phyloP scores from a whole-genome alignment of 2,797 vertebrate species.

The Hypotaenidia okinawae region DNA sequence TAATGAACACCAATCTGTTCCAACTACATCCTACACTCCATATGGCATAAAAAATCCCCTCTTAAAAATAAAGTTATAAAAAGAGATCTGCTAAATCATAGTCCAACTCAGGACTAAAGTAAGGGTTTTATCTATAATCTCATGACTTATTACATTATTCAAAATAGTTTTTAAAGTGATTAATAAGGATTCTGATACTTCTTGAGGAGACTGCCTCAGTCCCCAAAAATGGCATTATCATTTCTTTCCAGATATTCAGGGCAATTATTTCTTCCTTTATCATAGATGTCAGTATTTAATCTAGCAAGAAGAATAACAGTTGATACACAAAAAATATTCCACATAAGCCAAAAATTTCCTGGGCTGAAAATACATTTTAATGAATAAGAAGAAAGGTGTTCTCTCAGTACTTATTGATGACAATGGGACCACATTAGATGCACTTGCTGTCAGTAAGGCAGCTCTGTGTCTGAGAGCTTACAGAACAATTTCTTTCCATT shows the following conservation, averaged over 20 bases:
- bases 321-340: not conserved
- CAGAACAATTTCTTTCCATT: not conserved
- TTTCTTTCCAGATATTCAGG: not conserved
- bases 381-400: not conserved
- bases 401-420: not conserved
- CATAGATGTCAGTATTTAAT: not conserved
- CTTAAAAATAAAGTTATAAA: conserved; percentile 13
- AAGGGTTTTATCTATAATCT: not conserved
- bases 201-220: not conserved
- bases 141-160: not conserved
- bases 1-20: conserved; percentile 49
- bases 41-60: not conserved
- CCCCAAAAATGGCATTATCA: not conserved
- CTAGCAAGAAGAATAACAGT: not conserved
- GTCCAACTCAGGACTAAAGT: not conserved
- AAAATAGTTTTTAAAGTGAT: conserved; percentile 13
- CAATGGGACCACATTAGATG: too few relatives aligned
- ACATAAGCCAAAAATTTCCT: not conserved
- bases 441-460: not conserved
- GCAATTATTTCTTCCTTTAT: not conserved
- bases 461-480: not conserved
- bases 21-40: conserved; percentile 55
- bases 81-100: conserved; percentile 2
- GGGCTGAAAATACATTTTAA: not conserved
- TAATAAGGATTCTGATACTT: not conserved